Evolutionary conservation across 1,140 invertebrate genomes (phyloP), one percentile per base, ranked within the genome.

Genomic region (Melipona quadrifasciata): DNA sequence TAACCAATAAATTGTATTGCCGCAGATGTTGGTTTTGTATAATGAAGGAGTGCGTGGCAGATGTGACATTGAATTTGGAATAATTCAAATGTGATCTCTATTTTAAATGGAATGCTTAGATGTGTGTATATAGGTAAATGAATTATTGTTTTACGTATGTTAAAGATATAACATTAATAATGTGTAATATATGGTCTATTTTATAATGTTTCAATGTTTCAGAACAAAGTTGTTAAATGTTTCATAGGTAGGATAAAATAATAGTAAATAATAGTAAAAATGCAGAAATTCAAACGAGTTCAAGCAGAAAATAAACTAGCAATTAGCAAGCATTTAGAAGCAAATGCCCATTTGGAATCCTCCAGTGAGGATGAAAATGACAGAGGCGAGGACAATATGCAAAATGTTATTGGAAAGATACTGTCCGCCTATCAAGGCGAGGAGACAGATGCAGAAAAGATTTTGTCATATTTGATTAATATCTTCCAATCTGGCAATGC

Each of bases 401-500:
- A 94, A 74, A 86, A 91, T 79, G 89, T 90, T 0, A 89, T 94
- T 17, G 90, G 77, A 17, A 93, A 94, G 90, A 90, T 94, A 67
- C 81, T 94, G 51, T 92, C 86, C 17, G 93, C 91, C 57, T 96
- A 96, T 89, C 91, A 94, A 77, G 94, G 92, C 75, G 92, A 93
- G 86, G 91, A 88, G 64, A 94, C 93, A 39, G 94, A 96, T 91
- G 90, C 95, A 3, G 94, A 95, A 74, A 95, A 96, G 93, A 97
- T 97, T 11, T 95, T 96, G 82, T 96, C 96, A 27, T 96, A 97
- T 92, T 92, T 98, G 57, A 96, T 97, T 90, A 97, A 98, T 92
- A 95, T 96, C 0, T 96, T 98, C 86, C 96, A 97, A 91, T 96
- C 97, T 67, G 97, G 97, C 10, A 96, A 97, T 55, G 96, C 97